Percentiles rank a stretch among this genome's conserved stretches.
Evolutionary conservation across 2,888 invertebrate genomes (phyloP).

Genomic region (Idaea straminata): DNA sequence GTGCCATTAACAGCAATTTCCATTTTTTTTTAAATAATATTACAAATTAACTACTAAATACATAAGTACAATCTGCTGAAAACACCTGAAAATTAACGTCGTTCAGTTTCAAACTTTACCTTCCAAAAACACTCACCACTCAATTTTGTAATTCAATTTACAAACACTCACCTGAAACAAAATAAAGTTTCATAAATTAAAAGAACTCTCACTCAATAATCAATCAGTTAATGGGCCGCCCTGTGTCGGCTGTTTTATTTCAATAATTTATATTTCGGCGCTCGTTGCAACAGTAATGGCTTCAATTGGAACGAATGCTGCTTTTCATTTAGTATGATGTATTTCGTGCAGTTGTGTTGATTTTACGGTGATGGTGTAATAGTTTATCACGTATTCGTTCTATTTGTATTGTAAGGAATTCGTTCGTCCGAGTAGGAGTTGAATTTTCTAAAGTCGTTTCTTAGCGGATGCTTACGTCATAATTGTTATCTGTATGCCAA

Average conservation of each 20-base stretch:
- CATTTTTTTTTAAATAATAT: too few species aligned
- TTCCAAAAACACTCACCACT: neutral
- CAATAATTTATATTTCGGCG: conserved; percentile 43
- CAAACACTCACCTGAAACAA: conserved; percentile 46
- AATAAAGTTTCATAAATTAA: conserved; percentile 27
- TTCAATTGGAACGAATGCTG: conserved; percentile 38
- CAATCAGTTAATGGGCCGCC: conserved; percentile 48
- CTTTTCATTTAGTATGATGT: conserved; percentile 23
- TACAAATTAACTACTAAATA: too few species aligned
- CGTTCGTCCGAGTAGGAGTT: neutral
- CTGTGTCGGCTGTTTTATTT: conserved; percentile 36
- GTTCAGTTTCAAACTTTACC: neutral
- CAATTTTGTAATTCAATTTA: conserved; percentile 1
- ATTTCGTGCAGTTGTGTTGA: conserved; percentile 14
- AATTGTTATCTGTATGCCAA: neutral
- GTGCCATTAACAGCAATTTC: too few species aligned
- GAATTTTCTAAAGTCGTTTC: too few species aligned
- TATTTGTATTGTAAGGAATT: neutral
- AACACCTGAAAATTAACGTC: too few species aligned
- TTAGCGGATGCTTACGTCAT: too few species aligned
- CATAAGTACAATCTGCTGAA: too few species aligned
- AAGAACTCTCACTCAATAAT: conserved; percentile 44
- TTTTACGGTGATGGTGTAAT: neutral
- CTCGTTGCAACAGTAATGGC: conserved; percentile 34
- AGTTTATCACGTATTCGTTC: neutral